These are phyloP conservation scores for Pygocentrus nattereri DNA, from an alignment of 2,797 vertebrate genomes.

Conservation along the genomic window DNA sequence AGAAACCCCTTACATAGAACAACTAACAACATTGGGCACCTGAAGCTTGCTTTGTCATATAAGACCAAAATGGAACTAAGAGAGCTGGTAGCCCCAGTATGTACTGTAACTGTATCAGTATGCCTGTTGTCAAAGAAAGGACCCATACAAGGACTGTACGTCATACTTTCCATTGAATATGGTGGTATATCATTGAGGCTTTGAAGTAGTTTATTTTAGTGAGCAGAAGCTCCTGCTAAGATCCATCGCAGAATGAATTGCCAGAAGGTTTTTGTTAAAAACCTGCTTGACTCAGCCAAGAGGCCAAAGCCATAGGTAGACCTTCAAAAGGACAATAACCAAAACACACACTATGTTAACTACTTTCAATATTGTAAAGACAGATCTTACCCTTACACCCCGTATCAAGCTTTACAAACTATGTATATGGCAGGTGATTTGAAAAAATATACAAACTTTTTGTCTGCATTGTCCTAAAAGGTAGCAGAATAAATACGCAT, in stretches of 20 bases:
- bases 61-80: neutral
- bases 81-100: no score
- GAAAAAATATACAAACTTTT: no score
- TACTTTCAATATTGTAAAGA: no score
- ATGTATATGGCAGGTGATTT: no score
- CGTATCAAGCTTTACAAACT: no score
- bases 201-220: neutral
- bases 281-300: neutral
- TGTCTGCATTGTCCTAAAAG: no score
- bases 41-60: no score
- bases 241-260: neutral
- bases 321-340: neutral
- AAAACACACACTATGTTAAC: no score
- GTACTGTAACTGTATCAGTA: neutral
- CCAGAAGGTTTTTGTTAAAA: neutral
- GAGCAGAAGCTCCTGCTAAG: neutral
- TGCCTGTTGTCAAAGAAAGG: neutral
- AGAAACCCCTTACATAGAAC: no score
- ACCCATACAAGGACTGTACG: neutral
- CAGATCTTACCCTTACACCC: no score
- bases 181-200: neutral
- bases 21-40: no score
- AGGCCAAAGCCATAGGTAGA: neutral
- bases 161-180: neutral
- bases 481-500: no score